Conservation (phyloP, 1,140 invertebrate species). For the Drosophila nikananu region DNA sequence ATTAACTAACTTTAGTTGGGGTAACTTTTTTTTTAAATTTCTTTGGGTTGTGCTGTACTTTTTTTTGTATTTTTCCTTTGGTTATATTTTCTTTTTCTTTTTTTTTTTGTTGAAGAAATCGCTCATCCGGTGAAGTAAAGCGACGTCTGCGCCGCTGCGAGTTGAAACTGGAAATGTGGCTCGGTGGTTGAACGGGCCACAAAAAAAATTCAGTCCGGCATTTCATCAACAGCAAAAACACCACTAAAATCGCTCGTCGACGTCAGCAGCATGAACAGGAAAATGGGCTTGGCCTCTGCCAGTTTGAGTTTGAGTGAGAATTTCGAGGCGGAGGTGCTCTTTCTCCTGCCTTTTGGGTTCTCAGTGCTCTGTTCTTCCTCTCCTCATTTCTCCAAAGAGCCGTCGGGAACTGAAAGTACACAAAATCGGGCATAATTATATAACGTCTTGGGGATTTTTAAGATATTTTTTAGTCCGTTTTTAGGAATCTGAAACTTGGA, state of each 20-base stretch:
- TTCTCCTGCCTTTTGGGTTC: slow-evolving; percentile 6
- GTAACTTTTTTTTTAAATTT: background rate
- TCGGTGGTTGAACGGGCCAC: slow-evolving; percentile 67
- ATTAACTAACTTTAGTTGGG: slow-evolving; percentile 3
- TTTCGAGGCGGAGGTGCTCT: slow-evolving; percentile 49
- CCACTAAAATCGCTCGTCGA: slow-evolving; percentile 29
- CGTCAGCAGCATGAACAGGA: slow-evolving; percentile 25
- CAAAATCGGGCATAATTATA: background rate
- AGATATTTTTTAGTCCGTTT: background rate
- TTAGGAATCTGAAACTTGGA: background rate
- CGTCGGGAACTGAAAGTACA: slow-evolving; percentile 25
- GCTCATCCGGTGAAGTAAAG: slow-evolving; percentile 34
- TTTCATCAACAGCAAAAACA: slow-evolving; percentile 58
- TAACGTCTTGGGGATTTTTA: background rate
- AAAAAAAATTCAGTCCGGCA: slow-evolving; percentile 62
- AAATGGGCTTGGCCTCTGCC: slow-evolving; percentile 75
- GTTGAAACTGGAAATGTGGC: slow-evolving; percentile 66
- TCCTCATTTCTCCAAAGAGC: slow-evolving; percentile 7
- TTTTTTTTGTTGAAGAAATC: slow-evolving; percentile 12
- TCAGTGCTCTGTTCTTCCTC: slow-evolving; percentile 11
- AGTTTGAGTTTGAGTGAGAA: slow-evolving; percentile 53
- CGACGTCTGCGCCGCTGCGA: slow-evolving; percentile 71
- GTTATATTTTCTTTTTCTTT: background rate
- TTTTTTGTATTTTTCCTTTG: background rate
- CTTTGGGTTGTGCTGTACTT: slow-evolving; percentile 2